Percentiles rank a stretch among this genome's conserved stretches.
Evolutionary conservation across 2,888 invertebrate genomes (phyloP).

Genomic region (Danaus chrysippus): DNA sequence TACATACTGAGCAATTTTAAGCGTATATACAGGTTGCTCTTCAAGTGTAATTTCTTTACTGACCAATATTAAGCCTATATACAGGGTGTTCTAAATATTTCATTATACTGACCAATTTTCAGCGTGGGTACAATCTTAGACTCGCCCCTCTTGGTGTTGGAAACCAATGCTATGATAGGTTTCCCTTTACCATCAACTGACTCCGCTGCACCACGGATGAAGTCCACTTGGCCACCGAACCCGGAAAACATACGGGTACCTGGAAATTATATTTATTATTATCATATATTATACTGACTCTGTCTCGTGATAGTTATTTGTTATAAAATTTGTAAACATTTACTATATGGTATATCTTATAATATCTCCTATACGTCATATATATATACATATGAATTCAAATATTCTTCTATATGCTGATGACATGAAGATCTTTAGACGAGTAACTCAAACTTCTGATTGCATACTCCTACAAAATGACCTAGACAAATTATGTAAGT

Average conservation of each 20-base stretch:
- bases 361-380: no score
- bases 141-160: conserved; percentile 86
- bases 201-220: conserved; percentile 94
- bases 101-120: conserved; percentile 82
- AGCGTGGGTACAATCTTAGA: conserved; percentile 91
- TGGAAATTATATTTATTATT: conserved; percentile 30
- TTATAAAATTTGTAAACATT: no score
- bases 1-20: neutral
- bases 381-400: no score
- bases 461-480: no score
- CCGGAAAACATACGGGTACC: conserved; percentile 86
- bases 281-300: neutral
- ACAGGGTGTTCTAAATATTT: neutral
- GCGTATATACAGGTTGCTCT: neutral
- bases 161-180: conserved; percentile 94
- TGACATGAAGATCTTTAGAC: no score
- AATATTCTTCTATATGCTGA: no score
- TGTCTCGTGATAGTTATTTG: neutral
- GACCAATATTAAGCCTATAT: neutral
- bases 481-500: no score
- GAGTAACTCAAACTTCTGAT: no score
- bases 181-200: conserved; percentile 91
- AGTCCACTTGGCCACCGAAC: conserved; percentile 97
- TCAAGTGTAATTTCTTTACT: neutral
- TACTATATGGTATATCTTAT: no score